Base-by-base conservation (phyloP, 1,140 invertebrate species). In the Helicoverpa armigera region DNA sequence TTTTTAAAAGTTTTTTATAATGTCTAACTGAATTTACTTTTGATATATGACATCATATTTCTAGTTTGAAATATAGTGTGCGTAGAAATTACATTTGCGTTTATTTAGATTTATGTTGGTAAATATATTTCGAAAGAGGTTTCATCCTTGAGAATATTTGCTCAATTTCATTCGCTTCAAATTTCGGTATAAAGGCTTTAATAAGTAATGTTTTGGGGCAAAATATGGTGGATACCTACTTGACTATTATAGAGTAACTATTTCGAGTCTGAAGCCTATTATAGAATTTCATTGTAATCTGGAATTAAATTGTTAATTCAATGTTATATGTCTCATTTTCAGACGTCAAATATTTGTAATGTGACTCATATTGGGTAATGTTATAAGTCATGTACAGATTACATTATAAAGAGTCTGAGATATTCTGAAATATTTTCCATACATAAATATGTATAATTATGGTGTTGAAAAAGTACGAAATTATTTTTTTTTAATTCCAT, bases 91-190 rank as follows among this genome's bases (percentile, higher is more conserved):
- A 43, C 43, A 23, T 7, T 14, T n/a, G 50, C 35, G n/a, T 58
- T 74, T 31, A 60, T 48, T 74, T 48, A 60, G 72, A 74, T 58
- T 74, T 74, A 60, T 60, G 72, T 14, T 13, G 35, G 31, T 74
- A 5, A n/a, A 18, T 60, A 48, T 29, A 69, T 69, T 60, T 60
- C 11, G 50, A 29, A 23, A 54, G 50, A 54, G 69, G 48, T 51
- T 70, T 53, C 29, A 60, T 60, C 53, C 54, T 74, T 60, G 53
- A 61, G n/a, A 50, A 69, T 18, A 69, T 69, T 69, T 65, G n/a
- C 61, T 31, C 14, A 31, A 5, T n/a, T 73, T 43, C 35, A 73
- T 35, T 60, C 14, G 54, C 31, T 60, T 74, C 60, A 74, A 74
- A 74, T 74, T 58, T 74, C 16, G 29, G 13, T 31, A 18, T 31